phyloP scores from a whole-genome alignment of 2,113 vertebrate genomes.

The Corydoras maculifer region DNA sequence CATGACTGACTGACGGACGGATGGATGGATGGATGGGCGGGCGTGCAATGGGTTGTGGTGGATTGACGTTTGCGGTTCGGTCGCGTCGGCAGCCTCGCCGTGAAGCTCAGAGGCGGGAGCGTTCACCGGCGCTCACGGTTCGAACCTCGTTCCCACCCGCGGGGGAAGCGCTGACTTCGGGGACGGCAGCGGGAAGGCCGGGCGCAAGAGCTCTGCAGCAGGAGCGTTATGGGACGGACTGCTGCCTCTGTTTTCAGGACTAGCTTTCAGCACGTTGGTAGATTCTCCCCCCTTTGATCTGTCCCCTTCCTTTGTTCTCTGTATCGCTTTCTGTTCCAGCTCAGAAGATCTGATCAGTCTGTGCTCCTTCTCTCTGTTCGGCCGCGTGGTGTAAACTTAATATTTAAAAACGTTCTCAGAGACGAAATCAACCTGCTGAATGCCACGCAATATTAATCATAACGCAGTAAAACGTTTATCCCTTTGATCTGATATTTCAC shows the following conservation, averaged over 20 bases:
- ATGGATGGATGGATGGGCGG: constrained; percentile 10
- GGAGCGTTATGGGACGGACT: not conserved
- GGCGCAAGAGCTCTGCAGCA: not conserved
- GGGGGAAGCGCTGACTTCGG: not conserved
- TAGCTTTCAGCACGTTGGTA: constrained; percentile 4
- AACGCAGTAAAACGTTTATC: constrained; percentile 44
- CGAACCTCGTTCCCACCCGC: not conserved
- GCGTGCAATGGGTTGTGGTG: constrained; percentile 5
- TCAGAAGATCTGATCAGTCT: no score
- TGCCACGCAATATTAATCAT: constrained; percentile 26
- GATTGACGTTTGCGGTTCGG: not conserved
- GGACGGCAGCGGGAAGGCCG: no score
- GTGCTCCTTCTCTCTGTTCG: constrained; percentile 34
- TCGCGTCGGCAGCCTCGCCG: constrained; percentile 2
- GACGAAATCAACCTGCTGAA: constrained; percentile 45
- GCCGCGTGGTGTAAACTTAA: constrained; percentile 16
- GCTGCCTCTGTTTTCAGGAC: constrained; percentile 23
- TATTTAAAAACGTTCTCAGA: constrained; percentile 32
- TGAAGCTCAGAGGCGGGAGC: not conserved
- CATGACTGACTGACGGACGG: not conserved
- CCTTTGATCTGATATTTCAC: not conserved
- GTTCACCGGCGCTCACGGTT: constrained; percentile 5
- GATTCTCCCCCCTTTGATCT: constrained; percentile 6
- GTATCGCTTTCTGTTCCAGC: not conserved
- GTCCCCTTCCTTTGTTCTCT: constrained; percentile 24